Percentiles rank a stretch among this genome's conserved stretches.
Conservation (phyloP, 2,113 vertebrate species). For the Cyprinodon brontotheroides region DNA sequence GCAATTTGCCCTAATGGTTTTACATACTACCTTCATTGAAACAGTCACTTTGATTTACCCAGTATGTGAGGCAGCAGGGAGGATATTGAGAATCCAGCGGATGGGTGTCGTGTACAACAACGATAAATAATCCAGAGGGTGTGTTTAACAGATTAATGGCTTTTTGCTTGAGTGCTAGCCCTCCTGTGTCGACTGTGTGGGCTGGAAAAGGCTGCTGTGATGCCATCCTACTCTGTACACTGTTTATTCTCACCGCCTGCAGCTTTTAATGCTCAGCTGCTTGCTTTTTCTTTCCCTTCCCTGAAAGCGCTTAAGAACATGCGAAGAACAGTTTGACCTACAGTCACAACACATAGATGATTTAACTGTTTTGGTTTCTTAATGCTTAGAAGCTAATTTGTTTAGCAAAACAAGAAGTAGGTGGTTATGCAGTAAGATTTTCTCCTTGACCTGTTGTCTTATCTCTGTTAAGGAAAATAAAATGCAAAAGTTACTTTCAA, state of each 20-base stretch:
- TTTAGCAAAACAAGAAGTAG: constrained; percentile 3
- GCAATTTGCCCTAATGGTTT: constrained; percentile 73
- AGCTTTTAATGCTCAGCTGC: constrained; percentile 39
- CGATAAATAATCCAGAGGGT: constrained; percentile 75
- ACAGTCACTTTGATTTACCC: constrained; percentile 82
- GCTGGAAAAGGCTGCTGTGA: constrained; percentile 35
- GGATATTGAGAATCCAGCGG: constrained; percentile 63
- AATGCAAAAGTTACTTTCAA: not conserved
- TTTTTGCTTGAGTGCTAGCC: constrained; percentile 72
- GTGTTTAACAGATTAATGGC: constrained; percentile 77
- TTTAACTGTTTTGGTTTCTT: constrained; percentile 7
- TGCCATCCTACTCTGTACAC: constrained; percentile 23
- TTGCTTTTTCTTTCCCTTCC: constrained; percentile 23
- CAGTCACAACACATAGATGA: constrained; percentile 7
- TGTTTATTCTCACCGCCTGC: constrained; percentile 48
- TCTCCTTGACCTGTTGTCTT: not conserved
- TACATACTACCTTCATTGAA: constrained; percentile 69
- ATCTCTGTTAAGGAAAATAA: not conserved
- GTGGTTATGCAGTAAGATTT: not conserved
- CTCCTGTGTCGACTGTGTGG: constrained; percentile 47
- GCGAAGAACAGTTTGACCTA: constrained; percentile 23
- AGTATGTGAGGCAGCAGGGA: constrained; percentile 52
- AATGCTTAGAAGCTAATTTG: constrained; percentile 1
- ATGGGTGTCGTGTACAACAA: constrained; percentile 61
- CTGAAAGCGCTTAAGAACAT: constrained; percentile 27